Evolutionary conservation across 2,113 vertebrate genomes (phyloP).

Genomic region (Apteryx owenii): DNA sequence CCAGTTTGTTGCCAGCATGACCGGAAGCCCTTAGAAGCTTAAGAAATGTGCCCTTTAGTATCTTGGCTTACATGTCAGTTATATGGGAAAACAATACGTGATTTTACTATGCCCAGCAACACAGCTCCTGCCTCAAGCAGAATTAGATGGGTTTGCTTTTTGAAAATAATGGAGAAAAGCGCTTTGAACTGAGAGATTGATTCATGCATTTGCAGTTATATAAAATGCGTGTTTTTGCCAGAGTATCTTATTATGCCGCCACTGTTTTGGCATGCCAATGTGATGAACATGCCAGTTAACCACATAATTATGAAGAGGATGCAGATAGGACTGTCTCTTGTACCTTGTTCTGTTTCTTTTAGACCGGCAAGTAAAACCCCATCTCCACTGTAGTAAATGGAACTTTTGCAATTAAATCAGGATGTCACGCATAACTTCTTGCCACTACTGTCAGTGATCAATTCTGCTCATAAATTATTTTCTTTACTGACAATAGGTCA

Average conservation of each 20-base stretch:
- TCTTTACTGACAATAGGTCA: background rate
- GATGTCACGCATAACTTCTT: background rate
- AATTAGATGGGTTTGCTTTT: background rate
- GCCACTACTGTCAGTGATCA: background rate
- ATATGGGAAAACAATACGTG: background rate
- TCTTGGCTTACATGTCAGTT: background rate
- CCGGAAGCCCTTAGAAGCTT: background rate
- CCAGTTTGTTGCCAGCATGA: background rate
- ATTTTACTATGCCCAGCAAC: background rate
- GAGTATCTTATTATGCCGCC: background rate
- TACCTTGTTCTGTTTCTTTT: background rate
- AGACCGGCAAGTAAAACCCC: background rate
- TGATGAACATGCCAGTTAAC: background rate
- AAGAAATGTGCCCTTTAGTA: background rate
- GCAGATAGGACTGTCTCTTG: background rate
- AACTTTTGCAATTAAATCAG: background rate
- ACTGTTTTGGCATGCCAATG: background rate
- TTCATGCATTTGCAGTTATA: background rate
- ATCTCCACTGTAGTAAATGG: fast-evolving
- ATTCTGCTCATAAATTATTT: background rate
- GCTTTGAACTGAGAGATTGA: slow-evolving; percentile 18
- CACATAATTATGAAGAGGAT: background rate
- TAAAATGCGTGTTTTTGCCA: slow-evolving; percentile 18
- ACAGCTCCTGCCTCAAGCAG: background rate
- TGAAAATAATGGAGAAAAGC: background rate